Percentiles rank a stretch among this genome's conserved stretches.
Evolutionary conservation across 2,888 invertebrate genomes (phyloP).

Genomic region (Euplagia quadripunctaria): DNA sequence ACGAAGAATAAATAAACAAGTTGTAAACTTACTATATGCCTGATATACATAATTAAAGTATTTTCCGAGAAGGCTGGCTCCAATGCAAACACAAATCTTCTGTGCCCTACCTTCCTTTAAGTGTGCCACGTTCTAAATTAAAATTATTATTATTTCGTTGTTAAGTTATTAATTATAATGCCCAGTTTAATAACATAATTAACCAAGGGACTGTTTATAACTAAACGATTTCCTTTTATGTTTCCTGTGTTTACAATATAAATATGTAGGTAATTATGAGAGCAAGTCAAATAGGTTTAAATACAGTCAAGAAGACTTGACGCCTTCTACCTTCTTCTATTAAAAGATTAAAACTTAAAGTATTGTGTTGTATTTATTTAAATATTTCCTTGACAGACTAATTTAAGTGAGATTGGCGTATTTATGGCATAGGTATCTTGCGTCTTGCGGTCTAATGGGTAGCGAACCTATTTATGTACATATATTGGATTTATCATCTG

Average conservation of each 20-base stretch:
- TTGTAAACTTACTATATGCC: neutral
- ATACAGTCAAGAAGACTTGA: neutral
- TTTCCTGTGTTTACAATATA: slow-evolving; percentile 1
- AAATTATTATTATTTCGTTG: neutral
- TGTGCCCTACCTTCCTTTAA: neutral
- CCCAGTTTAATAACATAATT: neutral
- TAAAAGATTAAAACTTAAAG: neutral
- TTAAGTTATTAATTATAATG: neutral
- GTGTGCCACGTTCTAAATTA: neutral
- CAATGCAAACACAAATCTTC: neutral
- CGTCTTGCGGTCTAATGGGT: slow-evolving; percentile 1
- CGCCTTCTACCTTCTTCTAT: neutral
- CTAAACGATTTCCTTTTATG: slow-evolving; percentile 4
- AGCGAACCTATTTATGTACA: slow-evolving; percentile 31
- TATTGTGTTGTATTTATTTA: neutral
- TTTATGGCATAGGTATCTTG: neutral
- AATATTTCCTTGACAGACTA: neutral
- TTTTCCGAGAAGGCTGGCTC: neutral
- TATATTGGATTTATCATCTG: slow-evolving; percentile 34
- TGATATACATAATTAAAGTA: neutral
- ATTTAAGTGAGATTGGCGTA: too few relatives aligned
- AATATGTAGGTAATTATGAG: neutral
- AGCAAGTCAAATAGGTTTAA: neutral
- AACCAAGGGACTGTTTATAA: neutral
- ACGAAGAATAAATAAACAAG: neutral